Percentiles rank a stretch among this genome's conserved stretches.
phyloP scores from a whole-genome alignment of 2,113 vertebrate genomes.

The Peromyscus leucopus region DNA sequence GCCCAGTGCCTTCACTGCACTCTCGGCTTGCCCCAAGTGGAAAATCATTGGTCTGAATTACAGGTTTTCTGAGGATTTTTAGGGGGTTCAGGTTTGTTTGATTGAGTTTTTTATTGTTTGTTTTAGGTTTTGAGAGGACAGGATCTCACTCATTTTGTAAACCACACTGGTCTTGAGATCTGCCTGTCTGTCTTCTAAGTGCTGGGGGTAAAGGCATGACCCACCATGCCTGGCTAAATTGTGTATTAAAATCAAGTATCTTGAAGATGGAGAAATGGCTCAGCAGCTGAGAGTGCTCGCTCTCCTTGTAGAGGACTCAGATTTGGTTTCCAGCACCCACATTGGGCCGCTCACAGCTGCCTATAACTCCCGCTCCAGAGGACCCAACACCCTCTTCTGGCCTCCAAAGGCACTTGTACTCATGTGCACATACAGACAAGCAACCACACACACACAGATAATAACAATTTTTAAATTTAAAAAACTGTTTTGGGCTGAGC shows the following conservation, averaged over 20 bases:
- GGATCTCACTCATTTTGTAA: background rate
- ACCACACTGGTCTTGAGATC: background rate
- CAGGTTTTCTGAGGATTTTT: background rate
- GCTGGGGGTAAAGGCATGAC: background rate
- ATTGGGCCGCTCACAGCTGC: background rate
- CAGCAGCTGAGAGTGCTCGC: background rate
- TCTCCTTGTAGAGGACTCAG: background rate
- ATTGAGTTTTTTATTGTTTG: background rate
- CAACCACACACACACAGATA: background rate
- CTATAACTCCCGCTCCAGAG: background rate
- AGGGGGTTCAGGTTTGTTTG: background rate
- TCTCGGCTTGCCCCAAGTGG: background rate
- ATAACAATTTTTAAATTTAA: background rate
- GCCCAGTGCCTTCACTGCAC: background rate
- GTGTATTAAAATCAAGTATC: background rate
- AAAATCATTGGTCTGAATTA: background rate
- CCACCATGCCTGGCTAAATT: background rate
- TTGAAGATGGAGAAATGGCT: background rate
- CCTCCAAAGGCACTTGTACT: background rate
- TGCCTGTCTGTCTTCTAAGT: background rate
- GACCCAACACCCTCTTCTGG: background rate
- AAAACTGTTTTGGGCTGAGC: background rate
- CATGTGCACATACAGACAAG: background rate
- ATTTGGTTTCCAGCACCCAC: background rate
- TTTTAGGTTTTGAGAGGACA: background rate